phyloP scores from a whole-genome alignment of 2,888 invertebrate genomes.

The Yponomeuta malinellus region DNA sequence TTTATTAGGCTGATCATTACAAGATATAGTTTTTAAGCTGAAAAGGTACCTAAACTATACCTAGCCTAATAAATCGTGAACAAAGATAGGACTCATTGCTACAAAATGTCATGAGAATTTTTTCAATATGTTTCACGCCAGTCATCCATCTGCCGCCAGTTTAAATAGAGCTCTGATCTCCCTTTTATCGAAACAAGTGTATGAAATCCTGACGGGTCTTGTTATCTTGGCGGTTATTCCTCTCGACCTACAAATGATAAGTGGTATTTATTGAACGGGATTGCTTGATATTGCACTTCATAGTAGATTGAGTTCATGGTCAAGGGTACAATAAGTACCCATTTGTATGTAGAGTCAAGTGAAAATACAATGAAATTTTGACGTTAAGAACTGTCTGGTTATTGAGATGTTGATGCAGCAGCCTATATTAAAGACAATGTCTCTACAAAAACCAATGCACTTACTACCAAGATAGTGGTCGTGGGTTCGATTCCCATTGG shows the following conservation, averaged over 20 bases:
- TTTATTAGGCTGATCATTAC: too few species aligned
- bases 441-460: too few species aligned
- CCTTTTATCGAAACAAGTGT: background rate
- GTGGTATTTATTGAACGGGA: slow-evolving; percentile 57
- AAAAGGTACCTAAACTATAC: too few species aligned
- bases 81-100: background rate
- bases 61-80: background rate
- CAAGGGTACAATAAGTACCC: slow-evolving; percentile 24
- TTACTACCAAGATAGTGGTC: too few species aligned
- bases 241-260: slow-evolving; percentile 46
- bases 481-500: too few species aligned
- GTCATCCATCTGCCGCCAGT: slow-evolving; percentile 24
- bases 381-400: too few species aligned
- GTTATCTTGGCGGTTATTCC: slow-evolving; percentile 46
- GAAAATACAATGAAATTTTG: too few species aligned
- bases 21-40: too few species aligned
- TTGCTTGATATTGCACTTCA: slow-evolving; percentile 58
- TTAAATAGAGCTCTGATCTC: slow-evolving; percentile 24
- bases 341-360: background rate
- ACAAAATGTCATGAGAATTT: background rate
- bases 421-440: too few species aligned
- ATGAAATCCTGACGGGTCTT: slow-evolving; percentile 33
- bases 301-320: slow-evolving; percentile 64
- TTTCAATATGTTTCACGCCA: background rate
- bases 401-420: too few species aligned